These are phyloP conservation scores for Cichladusa arquata DNA, from an alignment of 2,113 vertebrate species.

Conservation along the genomic window DNA sequence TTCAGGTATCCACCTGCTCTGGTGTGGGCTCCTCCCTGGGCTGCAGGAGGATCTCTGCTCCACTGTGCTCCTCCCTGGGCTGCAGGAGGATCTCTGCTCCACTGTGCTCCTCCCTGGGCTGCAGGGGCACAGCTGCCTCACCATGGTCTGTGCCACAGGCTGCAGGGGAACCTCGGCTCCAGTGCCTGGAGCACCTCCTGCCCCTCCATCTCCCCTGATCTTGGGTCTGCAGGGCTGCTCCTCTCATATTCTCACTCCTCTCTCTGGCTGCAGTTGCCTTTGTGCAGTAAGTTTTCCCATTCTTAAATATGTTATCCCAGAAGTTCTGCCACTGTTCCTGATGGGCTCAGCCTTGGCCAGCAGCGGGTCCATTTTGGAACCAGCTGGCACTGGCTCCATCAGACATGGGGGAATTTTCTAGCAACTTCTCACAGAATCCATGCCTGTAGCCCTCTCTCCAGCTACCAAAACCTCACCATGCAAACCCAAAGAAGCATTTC, in stretches of 20 bases:
- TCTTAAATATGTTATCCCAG: not conserved
- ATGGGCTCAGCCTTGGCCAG: not conserved
- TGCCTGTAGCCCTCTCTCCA: not conserved
- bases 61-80: accelerated
- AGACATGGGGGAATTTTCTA: no score
- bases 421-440: not conserved
- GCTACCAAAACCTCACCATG: accelerated
- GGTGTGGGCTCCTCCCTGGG: not conserved
- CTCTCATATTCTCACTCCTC: not conserved
- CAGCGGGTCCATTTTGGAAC: accelerated
- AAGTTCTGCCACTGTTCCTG: not conserved
- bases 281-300: not conserved
- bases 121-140: not conserved
- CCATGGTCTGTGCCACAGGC: accelerated
- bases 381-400: not conserved
- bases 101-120: not conserved
- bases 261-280: not conserved
- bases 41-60: not conserved
- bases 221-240: not conserved
- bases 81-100: not conserved
- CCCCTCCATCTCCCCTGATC: not conserved
- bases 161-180: not conserved
- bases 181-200: not conserved
- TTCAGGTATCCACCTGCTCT: not conserved
- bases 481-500: not conserved